Evolutionary conservation across 2,888 invertebrate genomes (phyloP), one percentile per base, ranked within the genome.

Genomic region (Globia sparganii): DNA sequence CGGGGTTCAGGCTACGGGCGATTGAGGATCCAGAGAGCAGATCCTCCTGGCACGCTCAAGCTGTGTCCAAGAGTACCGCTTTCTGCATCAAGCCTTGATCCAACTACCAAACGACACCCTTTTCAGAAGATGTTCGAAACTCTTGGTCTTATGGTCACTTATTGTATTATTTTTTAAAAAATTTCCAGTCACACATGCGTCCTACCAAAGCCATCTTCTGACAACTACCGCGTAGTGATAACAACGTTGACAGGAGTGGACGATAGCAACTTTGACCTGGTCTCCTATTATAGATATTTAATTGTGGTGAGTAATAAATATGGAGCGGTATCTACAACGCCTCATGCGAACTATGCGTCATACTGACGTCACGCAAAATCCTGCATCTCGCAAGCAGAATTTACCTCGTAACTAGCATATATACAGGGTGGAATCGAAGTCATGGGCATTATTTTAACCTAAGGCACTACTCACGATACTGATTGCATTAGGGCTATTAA

Each of bases 191-290:
- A 72, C 18, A 59, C 71, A 0, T 83, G 79, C 34, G 9, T 87
- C 0, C 40, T 90, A 9, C 84, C 88, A 25, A 80, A 69, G 31
- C 88, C 79, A 0, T 83, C 85, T 0, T 40, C 77, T 43, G 89
- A 90, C 53, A 86, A 90, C 78, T 88, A 90, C n/a, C 77, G 90
- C 5, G 67, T 88, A 0, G 1, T 83, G 0, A 0, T 87, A 5
- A 2, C 81, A 6, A 73, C 43, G 0, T 0, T 79, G 0, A 83
- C 65, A 4, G 79, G 83, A 40, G 13, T 34, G 18, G 84, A 84
- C 1, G 72, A 81, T 2, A 72, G 15, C 62, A 72, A 59, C 1
- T 80, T 75, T 11, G 49, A 68, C 31, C 56, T 81, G 9, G 1
- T 71, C 0, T 72, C 74, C 0, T 71, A 72, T 37, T 79, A 77